Evolutionary conservation across 2,113 vertebrate species (phyloP), one percentile per base, ranked within the genome.

Genomic region (Dipodomys spectabilis): DNA sequence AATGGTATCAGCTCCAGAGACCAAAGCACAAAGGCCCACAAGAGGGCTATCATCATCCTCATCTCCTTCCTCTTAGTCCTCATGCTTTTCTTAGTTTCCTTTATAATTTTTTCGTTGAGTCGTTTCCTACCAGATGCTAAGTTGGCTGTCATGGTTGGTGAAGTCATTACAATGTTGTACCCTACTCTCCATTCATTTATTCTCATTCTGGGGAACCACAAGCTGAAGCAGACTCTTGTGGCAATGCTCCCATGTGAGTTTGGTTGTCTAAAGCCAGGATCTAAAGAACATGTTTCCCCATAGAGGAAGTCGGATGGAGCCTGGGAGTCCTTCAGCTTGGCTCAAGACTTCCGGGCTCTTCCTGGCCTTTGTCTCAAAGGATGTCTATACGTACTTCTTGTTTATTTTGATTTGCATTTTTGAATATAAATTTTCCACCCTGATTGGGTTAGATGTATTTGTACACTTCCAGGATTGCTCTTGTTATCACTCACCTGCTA

Each of bases 1-100:
- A 67, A 20, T 5, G 23, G n/a, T 2, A 15, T 2, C 23, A 49
- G 45, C 69, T 22, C 8, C 44, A 62, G 68, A 27, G 92, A 97
- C 19, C 53, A 22, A 2, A 96, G 93, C 75, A 62, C 81, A 0
- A 73, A 92, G 45, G 95, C 95, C 74, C 96, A 97, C 62, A 53
- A 28, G 62, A 94, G 28, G 72, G 96, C 95, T 77, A 84, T 86
- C 25, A 92, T 28, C 73, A 27, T 89, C 28, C 82, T 97, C 60
- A 0, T 96, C 11, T 97, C 92, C 53, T 96, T 93, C 73, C 18
- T 96, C 44, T 35, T 96, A 6, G 69, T 97, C 44, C 82, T 96
- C n/a, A 73, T 96, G 2, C 0, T 96, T 20, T 96, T 96, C 57
- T 75, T 90, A 28, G 8, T 95, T 73, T 79, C 86, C 35, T 83